Evolutionary conservation across 2,113 vertebrate genomes (phyloP).

Genomic region (Platysternon megacephalum): DNA sequence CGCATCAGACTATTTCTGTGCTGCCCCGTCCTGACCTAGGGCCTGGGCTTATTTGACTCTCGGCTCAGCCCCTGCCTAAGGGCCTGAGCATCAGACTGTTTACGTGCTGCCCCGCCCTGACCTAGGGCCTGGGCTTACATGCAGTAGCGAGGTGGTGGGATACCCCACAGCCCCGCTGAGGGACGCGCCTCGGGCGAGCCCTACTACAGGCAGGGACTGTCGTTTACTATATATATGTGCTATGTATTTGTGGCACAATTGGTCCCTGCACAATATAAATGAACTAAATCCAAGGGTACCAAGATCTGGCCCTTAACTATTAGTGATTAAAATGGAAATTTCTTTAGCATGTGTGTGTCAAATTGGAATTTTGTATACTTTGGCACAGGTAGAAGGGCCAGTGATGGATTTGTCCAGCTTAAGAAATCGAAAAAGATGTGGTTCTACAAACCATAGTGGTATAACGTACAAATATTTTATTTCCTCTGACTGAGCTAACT

Average conservation of each 20-base stretch:
- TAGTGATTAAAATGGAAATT: neutral
- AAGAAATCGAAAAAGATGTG: neutral
- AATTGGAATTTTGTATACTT: neutral
- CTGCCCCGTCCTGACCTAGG: no score
- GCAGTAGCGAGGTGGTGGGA: no score
- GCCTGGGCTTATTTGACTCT: no score
- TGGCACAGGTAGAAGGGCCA: neutral
- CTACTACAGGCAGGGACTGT: neutral
- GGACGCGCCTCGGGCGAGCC: no score
- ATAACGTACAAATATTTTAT: neutral
- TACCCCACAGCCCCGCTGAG: no score
- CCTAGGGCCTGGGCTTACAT: no score
- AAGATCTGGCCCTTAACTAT: neutral
- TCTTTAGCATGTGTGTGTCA: neutral
- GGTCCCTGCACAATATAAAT: no score
- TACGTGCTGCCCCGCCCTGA: no score
- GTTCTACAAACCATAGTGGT: neutral
- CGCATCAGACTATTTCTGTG: no score
- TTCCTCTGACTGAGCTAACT: neutral
- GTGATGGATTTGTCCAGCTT: neutral
- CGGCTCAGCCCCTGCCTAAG: no score
- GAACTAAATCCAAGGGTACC: neutral
- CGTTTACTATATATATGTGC: neutral
- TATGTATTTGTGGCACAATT: no score
- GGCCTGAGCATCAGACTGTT: no score